Conservation (phyloP, 23 tunicate species). For the Pegea sp. region DNA sequence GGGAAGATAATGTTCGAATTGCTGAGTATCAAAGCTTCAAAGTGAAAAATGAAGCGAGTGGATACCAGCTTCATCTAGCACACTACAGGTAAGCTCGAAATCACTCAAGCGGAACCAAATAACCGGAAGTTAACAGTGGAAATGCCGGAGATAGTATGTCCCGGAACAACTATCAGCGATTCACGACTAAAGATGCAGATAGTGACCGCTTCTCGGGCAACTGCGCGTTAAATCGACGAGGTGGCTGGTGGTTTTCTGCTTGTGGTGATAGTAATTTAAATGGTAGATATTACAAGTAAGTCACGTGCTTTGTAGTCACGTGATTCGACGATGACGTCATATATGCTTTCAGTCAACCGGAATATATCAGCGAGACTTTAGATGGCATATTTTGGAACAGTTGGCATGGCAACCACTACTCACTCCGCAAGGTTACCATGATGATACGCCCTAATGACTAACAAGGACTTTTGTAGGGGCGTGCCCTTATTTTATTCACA, state of each 20-base stretch:
- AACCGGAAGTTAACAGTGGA: too few relatives aligned
- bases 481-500: background rate
- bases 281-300: slow-evolving; percentile 54
- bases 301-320: too few relatives aligned
- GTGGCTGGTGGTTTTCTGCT: slow-evolving; percentile 66
- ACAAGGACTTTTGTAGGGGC: background rate
- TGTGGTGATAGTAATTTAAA: slow-evolving; percentile 59
- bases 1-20: slow-evolving; percentile 29
- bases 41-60: slow-evolving; percentile 17
- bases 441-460: slow-evolving; percentile 47
- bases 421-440: slow-evolving; percentile 59
- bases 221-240: slow-evolving; percentile 2
- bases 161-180: slow-evolving; percentile 63
- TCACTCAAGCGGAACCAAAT: too few relatives aligned
- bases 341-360: slow-evolving; percentile 18
- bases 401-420: slow-evolving; percentile 57
- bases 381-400: slow-evolving; percentile 62
- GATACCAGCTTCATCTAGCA: slow-evolving; percentile 32
- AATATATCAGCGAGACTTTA: too few relatives aligned
- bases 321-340: background rate
- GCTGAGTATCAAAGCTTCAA: slow-evolving; percentile 54
- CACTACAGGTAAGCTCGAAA: slow-evolving; percentile 19
- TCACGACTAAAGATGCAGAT: slow-evolving; percentile 35
- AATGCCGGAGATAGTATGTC: slow-evolving; percentile 70
- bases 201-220: slow-evolving; percentile 21